Conservation (phyloP, 2,113 vertebrate genomes). For the Callocephalon fimbriatum region DNA sequence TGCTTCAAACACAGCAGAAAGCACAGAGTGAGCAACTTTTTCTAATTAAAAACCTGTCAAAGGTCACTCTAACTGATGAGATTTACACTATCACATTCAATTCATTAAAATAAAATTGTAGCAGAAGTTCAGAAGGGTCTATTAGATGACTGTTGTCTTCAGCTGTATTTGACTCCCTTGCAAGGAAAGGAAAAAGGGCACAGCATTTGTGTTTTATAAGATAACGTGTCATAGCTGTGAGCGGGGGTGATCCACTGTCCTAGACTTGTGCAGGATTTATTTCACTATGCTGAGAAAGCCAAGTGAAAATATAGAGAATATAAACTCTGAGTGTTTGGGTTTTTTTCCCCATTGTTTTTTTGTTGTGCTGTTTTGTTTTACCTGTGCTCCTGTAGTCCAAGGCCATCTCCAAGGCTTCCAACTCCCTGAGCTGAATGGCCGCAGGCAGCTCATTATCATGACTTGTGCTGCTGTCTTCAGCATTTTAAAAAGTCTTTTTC, state of each 20-base stretch:
- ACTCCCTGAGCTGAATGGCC: neutral
- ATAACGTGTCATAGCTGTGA: neutral
- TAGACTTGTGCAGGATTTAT: constrained; percentile 5
- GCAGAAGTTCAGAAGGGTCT: neutral
- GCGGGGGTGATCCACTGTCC: neutral
- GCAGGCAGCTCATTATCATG: constrained; percentile 56
- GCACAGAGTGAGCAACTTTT: neutral
- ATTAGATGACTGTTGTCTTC: neutral
- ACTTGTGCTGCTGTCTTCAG: constrained; percentile 52
- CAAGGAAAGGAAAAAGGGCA: neutral
- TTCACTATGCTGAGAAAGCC: neutral
- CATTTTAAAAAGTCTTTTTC: constrained; percentile 52
- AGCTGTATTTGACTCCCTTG: neutral
- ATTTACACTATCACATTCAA: neutral
- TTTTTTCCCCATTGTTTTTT: neutral
- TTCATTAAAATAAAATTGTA: neutral
- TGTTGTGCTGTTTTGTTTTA: neutral
- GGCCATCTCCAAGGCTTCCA: constrained; percentile 55
- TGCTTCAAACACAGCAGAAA: neutral
- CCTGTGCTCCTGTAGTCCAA: constrained; percentile 40
- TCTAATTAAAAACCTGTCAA: neutral
- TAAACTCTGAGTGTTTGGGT: neutral
- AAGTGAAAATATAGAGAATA: neutral
- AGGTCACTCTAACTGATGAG: neutral
- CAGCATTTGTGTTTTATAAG: neutral